Evolutionary conservation across 2,888 invertebrate genomes (phyloP), one percentile per base, ranked within the genome.

Genomic region (Atherix ibis): DNA sequence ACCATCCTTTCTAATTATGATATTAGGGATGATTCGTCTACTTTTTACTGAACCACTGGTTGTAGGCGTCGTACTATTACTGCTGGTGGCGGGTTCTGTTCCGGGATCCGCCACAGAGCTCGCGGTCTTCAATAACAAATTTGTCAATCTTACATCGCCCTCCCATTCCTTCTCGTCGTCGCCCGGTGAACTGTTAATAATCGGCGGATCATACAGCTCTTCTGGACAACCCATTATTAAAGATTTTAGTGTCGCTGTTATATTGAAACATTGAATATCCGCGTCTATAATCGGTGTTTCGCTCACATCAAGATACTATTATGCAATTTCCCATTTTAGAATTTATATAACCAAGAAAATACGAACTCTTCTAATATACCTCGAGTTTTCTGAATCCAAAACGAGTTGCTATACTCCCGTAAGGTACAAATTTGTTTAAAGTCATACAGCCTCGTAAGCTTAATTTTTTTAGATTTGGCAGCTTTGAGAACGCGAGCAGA

Each of bases 401-500:
- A 44, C 76, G 59, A 1, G 76, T 69, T 0, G 82, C 74, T 37
- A 85, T 68, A 48, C 79, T 78, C 1, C 79, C 72, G 54, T 83
- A 83, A 0, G 81, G 79, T 12, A 79, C 72, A 48, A 76, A 78
- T 52, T 82, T 78, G 1, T 69, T 66, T 40, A 84, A 58, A 31
- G 71, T 65, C 35, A 56, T 58, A 48, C 84, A 85, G 25, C 75
- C 71, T 27, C 71, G 65, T 43, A 80, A 55, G 35, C 70, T 64
- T 4, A 85, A 61, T 25, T 71, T 67, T 26, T 68, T 66, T 17
- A 85, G 62, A 5, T 61, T 54, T 2, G 65, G 58, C 49, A 77
- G 61, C 59, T 83, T 84, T 46, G 80, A 78, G 2, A 85, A 61
- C 1, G 78, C 71, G 55, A 84, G 65, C 8, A 85, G 60, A 27